phyloP scores from a whole-genome alignment of 2,888 invertebrate species.

The Proisotoma minuta region DNA sequence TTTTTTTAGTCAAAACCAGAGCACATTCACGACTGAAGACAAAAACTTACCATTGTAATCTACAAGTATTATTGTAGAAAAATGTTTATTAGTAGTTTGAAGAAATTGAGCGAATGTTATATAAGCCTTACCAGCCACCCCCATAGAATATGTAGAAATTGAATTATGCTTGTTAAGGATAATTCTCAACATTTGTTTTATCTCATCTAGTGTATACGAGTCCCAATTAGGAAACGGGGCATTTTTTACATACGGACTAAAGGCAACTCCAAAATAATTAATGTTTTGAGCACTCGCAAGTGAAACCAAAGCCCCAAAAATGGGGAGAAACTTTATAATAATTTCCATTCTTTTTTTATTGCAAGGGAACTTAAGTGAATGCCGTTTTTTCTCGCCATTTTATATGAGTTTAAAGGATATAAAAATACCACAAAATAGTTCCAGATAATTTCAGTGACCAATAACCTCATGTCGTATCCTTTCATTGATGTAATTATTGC shows the following conservation, averaged over 20 bases:
- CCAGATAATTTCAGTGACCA: no score
- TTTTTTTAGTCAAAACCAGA: no score
- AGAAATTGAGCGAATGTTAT: slow-evolving; percentile 31
- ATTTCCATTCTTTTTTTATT: no score
- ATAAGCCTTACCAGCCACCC: slow-evolving; percentile 37
- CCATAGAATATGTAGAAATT: slow-evolving; percentile 36
- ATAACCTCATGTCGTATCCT: no score
- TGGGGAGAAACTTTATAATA: background rate
- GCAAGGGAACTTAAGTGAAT: no score
- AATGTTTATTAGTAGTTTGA: background rate
- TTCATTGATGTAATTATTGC: no score
- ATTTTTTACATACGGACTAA: slow-evolving; percentile 39
- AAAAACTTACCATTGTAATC: background rate
- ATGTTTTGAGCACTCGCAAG: slow-evolving; percentile 6
- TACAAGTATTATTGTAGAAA: background rate
- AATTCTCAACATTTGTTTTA: slow-evolving; percentile 38
- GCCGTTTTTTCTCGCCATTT: no score
- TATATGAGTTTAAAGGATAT: no score
- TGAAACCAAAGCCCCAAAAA: background rate
- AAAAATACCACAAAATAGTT: no score
- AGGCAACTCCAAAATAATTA: slow-evolving; percentile 44
- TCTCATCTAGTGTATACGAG: slow-evolving; percentile 38
- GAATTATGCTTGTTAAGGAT: slow-evolving; percentile 31
- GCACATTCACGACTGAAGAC: no score
- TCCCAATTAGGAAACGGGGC: slow-evolving; percentile 30